phyloP scores from a whole-genome alignment of 2,888 invertebrate species.

The Acrocyrtus sp. region DNA sequence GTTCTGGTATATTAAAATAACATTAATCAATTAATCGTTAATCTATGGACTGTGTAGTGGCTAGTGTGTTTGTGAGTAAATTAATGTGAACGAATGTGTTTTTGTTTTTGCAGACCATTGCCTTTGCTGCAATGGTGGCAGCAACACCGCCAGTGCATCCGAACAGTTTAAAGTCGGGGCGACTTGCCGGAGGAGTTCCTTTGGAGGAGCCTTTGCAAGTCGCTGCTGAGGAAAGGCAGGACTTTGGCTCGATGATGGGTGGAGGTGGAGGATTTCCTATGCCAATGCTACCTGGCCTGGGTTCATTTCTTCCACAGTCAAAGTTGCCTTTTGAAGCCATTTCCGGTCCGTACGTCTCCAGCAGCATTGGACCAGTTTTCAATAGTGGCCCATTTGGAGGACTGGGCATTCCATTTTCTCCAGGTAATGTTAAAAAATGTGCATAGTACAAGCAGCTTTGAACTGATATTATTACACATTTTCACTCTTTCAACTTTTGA shows the following conservation, averaged over 20 bases:
- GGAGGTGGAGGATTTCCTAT: neutral
- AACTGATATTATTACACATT: too few species aligned
- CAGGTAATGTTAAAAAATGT: neutral
- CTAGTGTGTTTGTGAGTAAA: too few species aligned
- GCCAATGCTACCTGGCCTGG: neutral
- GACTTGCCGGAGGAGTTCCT: neutral
- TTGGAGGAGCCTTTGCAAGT: conserved; percentile 1
- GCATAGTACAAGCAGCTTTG: neutral
- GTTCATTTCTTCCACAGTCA: conserved; percentile 2
- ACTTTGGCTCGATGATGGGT: neutral
- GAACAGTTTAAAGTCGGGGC: neutral
- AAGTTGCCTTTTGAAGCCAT: conserved; percentile 12
- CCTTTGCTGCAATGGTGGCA: conserved; percentile 1
- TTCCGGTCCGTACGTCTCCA: conserved; percentile 14
- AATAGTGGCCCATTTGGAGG: conserved; percentile 4
- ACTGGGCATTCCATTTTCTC: conserved; percentile 7
- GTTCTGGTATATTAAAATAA: neutral
- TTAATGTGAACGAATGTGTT: neutral
- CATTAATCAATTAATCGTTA: neutral
- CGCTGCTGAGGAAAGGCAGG: neutral
- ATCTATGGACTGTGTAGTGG: too few species aligned
- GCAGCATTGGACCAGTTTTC: conserved; percentile 7
- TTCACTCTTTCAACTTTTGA: neutral
- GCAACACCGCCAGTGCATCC: neutral
- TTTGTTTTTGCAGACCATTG: conserved; percentile 5